A percentile compares a stretch with the other conserved stretches of the same genome.
These are phyloP conservation scores for Mesorhabditis spiculigera DNA, from an alignment of 2,888 invertebrate species.

Conservation along the genomic window DNA sequence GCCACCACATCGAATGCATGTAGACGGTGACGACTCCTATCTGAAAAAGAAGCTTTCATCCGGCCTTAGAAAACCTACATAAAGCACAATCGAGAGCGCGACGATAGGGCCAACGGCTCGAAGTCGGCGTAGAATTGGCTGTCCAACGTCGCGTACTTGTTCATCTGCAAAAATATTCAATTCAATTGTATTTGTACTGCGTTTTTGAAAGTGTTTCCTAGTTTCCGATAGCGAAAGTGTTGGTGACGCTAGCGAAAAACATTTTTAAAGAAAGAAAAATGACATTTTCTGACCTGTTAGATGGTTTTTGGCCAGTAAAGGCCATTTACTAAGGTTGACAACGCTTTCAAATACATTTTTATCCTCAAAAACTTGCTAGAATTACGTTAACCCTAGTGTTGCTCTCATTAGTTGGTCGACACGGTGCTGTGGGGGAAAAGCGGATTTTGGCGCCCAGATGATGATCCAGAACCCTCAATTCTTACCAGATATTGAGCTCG, in stretches of 20 bases:
- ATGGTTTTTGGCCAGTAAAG: too few species aligned
- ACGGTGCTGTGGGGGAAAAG: too few species aligned
- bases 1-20: conserved; percentile 78
- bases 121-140: conserved; percentile 61
- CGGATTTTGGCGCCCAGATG: background rate
- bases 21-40: conserved; percentile 80
- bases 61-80: conserved; percentile 27
- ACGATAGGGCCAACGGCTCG: conserved; percentile 89
- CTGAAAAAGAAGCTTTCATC: conserved; percentile 59
- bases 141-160: conserved; percentile 18
- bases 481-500: conserved; percentile 1
- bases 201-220: too few species aligned
- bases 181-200: too few species aligned
- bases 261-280: too few species aligned
- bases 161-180: too few species aligned
- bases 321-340: background rate
- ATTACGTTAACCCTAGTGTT: too few species aligned
- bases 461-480: background rate
- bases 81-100: conserved; percentile 69
- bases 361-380: background rate
- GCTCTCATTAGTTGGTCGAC: too few species aligned
- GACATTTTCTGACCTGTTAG: too few species aligned
- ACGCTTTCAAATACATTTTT: too few species aligned
- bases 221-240: too few species aligned
- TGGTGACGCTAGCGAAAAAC: too few species aligned